These are phyloP conservation scores for Ophioninae sp. DNA, from an alignment of 2,888 invertebrate species.

Conservation along the genomic window DNA sequence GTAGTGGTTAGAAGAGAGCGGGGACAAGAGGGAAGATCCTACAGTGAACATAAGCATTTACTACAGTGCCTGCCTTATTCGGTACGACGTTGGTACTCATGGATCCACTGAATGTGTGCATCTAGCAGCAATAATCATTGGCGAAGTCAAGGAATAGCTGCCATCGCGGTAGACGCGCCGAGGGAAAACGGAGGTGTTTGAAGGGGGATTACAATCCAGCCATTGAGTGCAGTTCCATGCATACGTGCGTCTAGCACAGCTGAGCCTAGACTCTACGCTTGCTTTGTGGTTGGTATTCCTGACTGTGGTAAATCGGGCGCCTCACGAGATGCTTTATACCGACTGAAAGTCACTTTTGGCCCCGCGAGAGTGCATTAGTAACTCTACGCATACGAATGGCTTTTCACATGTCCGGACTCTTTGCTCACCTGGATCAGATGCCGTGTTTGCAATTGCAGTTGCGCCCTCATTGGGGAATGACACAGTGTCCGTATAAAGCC, in stretches of 20 bases:
- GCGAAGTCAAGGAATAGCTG: slow-evolving; percentile 44
- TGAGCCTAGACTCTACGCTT: slow-evolving; percentile 27
- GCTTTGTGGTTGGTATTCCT: slow-evolving; percentile 22
- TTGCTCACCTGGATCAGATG: slow-evolving; percentile 32
- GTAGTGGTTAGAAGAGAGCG: slow-evolving; percentile 34
- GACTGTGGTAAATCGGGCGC: slow-evolving; percentile 38
- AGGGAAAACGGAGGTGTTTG: no score
- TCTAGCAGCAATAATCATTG: slow-evolving; percentile 45
- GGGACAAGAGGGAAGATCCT: neutral
- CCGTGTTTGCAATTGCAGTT: slow-evolving; percentile 6
- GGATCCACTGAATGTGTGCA: slow-evolving; percentile 47
- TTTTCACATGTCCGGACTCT: slow-evolving; percentile 31
- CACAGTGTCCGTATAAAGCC: slow-evolving; percentile 10
- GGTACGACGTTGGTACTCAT: slow-evolving; percentile 15
- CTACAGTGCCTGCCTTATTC: slow-evolving; percentile 23
- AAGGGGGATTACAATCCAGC: neutral
- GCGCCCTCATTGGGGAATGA: slow-evolving; percentile 14
- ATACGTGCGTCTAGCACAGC: slow-evolving; percentile 32
- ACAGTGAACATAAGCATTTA: slow-evolving; percentile 55
- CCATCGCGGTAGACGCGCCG: slow-evolving; percentile 45
- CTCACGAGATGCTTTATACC: slow-evolving; percentile 23
- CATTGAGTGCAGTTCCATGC: slow-evolving; percentile 29
- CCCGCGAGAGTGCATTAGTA: slow-evolving; percentile 9
- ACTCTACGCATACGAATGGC: slow-evolving; percentile 1
- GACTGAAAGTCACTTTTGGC: slow-evolving; percentile 34